These are phyloP conservation scores for Drosophila flavopinicola DNA, from an alignment of 2,888 invertebrate species.

Conservation along the genomic window DNA sequence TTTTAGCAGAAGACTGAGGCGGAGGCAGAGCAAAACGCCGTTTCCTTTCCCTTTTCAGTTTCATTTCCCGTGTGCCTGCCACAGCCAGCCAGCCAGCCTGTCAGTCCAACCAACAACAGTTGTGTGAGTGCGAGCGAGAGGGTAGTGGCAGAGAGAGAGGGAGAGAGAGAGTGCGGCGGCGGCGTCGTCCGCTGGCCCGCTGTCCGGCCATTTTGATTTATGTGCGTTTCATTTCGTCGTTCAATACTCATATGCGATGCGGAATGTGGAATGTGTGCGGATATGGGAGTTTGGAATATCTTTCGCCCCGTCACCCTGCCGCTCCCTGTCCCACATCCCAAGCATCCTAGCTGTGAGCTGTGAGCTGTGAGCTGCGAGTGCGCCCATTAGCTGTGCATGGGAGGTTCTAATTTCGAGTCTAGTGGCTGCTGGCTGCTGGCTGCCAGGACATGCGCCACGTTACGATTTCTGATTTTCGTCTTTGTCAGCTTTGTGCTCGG, in stretches of 20 bases:
- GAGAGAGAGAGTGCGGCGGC: constrained; percentile 39
- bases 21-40: constrained; percentile 71
- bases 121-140: constrained; percentile 14
- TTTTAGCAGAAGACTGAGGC: constrained; percentile 15
- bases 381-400: constrained; percentile 79
- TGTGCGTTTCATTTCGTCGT: constrained; percentile 83
- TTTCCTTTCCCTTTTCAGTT: constrained; percentile 81
- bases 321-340: constrained; percentile 2
- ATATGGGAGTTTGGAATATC: constrained; percentile 82
- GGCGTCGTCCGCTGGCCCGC: constrained; percentile 67
- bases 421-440: constrained; percentile 40
- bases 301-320: constrained; percentile 54
- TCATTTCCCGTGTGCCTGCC: constrained; percentile 77
- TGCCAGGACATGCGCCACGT: constrained; percentile 75
- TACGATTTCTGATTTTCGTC: constrained; percentile 77
- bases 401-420: constrained; percentile 79
- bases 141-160: constrained; percentile 3
- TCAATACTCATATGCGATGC: constrained; percentile 83
- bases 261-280: constrained; percentile 79
- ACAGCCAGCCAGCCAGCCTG: constrained; percentile 64
- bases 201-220: constrained; percentile 84
- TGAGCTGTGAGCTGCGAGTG: constrained; percentile 42
- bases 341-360: constrained; percentile 28
- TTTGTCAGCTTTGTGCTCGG: constrained; percentile 74
- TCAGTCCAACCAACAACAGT: constrained; percentile 67